A percentile compares a stretch with the other conserved stretches of the same genome.
phyloP scores from a whole-genome alignment of 2,797 vertebrate genomes.

The Todus mexicanus region DNA sequence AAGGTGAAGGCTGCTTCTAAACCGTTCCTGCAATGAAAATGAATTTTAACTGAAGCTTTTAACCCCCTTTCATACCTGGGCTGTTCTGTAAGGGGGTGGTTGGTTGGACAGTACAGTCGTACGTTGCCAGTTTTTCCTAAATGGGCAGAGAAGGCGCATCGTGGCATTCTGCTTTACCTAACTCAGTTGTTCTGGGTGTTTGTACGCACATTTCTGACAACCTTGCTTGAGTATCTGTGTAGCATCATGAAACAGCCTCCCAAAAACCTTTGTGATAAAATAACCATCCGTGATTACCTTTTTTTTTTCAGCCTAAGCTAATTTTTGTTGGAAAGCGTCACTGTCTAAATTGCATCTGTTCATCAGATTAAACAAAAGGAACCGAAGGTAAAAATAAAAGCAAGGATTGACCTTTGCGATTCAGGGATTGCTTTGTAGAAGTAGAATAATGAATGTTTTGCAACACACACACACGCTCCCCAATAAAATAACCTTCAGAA shows the following conservation, averaged over 20 bases:
- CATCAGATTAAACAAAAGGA: background rate
- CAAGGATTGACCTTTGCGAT: background rate
- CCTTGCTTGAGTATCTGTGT: background rate
- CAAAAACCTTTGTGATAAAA: background rate
- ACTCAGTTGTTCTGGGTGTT: background rate
- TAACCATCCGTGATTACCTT: background rate
- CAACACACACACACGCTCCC: background rate
- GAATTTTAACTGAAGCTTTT: background rate
- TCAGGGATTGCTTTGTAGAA: background rate
- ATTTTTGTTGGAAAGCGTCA: background rate
- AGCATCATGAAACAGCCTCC: background rate
- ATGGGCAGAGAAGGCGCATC: background rate
- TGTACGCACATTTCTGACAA: fast-evolving
- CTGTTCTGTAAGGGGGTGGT: too few relatives aligned
- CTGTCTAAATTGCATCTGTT: background rate
- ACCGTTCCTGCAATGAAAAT: background rate
- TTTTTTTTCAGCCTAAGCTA: background rate
- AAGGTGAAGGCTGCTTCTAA: background rate
- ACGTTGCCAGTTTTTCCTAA: background rate
- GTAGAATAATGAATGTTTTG: background rate
- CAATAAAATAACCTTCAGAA: background rate
- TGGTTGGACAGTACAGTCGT: background rate
- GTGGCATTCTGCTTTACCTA: background rate
- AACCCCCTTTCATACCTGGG: fast-evolving
- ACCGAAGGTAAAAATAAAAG: background rate